A percentile compares a stretch with the other conserved stretches of the same genome.
These are phyloP conservation scores for Engystomops pustulosus DNA, from an alignment of 2,113 vertebrate genomes.

Conservation along the genomic window DNA sequence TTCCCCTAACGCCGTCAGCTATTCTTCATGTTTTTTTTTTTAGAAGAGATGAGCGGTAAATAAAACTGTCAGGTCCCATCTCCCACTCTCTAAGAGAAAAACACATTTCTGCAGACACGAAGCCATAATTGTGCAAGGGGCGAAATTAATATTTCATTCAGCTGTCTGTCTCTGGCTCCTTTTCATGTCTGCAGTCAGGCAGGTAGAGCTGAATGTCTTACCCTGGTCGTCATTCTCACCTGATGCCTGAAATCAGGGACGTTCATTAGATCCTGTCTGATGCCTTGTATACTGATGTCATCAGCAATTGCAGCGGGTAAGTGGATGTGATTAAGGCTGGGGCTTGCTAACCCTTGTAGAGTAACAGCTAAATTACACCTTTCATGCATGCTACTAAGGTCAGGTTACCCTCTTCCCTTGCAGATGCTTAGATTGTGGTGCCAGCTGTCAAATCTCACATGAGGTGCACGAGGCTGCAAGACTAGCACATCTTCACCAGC, in stretches of 20 bases:
- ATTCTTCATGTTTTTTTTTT: neutral
- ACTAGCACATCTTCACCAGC: neutral
- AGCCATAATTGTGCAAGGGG: conserved; percentile 41
- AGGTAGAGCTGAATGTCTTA: neutral
- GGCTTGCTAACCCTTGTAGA: neutral
- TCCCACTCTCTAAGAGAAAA: conserved; percentile 13
- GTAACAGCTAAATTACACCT: conserved; percentile 27
- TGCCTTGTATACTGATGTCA: conserved; percentile 11
- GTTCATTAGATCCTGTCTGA: conserved; percentile 34
- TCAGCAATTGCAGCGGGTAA: neutral
- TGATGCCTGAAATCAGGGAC: conserved; percentile 20
- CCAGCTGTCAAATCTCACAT: neutral
- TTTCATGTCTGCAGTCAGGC: conserved; percentile 16
- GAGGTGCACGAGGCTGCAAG: neutral
- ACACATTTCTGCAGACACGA: conserved; percentile 27
- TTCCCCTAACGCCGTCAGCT: neutral
- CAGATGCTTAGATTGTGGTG: neutral
- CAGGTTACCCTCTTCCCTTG: neutral
- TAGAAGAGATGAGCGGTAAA: conserved; percentile 30
- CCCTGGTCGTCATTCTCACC: conserved; percentile 17
- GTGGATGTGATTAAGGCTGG: neutral
- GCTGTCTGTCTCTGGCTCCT: conserved; percentile 20
- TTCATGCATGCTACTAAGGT: neutral
- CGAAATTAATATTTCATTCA: conserved; percentile 51
- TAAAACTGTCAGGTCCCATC: conserved; percentile 43